A percentile compares a stretch with the other conserved stretches of the same genome.
Evolutionary conservation across 2,797 vertebrate species (phyloP).

Genomic region (Perodicticus potto): DNA sequence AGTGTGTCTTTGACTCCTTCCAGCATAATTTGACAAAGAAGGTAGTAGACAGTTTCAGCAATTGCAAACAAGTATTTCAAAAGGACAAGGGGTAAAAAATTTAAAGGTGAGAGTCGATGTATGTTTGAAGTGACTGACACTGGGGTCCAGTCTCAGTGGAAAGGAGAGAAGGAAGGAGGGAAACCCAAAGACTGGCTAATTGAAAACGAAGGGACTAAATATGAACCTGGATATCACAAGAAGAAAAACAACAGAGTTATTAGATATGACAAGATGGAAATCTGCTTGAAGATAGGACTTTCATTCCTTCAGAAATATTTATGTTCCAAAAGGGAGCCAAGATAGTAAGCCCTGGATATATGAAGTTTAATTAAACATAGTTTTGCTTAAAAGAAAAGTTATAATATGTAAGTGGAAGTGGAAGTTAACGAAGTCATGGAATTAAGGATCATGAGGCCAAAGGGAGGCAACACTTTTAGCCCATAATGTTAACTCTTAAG

Average conservation of each 20-base stretch:
- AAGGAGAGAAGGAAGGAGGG: not conserved
- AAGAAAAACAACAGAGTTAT: not conserved
- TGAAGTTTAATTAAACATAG: conserved; percentile 22
- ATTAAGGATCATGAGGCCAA: not conserved
- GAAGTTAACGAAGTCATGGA: not conserved
- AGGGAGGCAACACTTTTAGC: not conserved
- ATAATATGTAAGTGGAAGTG: not conserved
- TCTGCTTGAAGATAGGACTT: not conserved
- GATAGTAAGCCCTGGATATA: not conserved
- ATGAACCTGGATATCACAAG: not conserved
- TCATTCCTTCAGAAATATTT: conserved; percentile 26
- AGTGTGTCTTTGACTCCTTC: not conserved
- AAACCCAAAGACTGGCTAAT: not conserved
- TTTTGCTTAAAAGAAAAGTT: not conserved
- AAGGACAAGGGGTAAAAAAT: not conserved
- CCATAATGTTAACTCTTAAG: not conserved
- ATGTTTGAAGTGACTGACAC: not conserved
- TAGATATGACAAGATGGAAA: not conserved
- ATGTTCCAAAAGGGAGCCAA: not conserved
- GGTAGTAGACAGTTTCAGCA: not conserved
- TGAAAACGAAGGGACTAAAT: not conserved
- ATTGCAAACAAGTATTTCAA: not conserved
- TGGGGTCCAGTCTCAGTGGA: not conserved
- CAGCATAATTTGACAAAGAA: not conserved
- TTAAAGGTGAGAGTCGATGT: not conserved